These are phyloP conservation scores for Brachionus asplanchnoidis DNA, from an alignment of 1,140 invertebrate genomes.

Conservation along the genomic window DNA sequence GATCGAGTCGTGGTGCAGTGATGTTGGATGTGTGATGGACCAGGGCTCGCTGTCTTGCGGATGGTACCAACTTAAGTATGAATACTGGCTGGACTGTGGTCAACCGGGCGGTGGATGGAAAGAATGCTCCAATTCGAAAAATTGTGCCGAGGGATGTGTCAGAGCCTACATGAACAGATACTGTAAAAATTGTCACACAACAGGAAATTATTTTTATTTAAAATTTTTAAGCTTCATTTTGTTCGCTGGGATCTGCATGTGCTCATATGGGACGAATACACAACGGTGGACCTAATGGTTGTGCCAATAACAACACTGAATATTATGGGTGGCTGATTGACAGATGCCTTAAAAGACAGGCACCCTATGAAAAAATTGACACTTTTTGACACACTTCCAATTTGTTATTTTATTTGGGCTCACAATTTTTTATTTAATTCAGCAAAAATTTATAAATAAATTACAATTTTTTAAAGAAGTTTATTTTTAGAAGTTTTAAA, in stretches of 20 bases:
- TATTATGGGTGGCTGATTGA: conserved; percentile 34
- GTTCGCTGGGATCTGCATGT: conserved; percentile 34
- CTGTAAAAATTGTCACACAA: neutral
- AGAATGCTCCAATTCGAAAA: conserved; percentile 42
- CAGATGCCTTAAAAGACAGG: conserved; percentile 18
- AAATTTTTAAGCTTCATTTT: neutral
- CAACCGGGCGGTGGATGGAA: conserved; percentile 41
- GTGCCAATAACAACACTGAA: conserved; percentile 30
- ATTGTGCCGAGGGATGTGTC: conserved; percentile 43
- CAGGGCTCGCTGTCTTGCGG: conserved; percentile 40
- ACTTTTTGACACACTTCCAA: neutral
- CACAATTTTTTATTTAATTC: neutral
- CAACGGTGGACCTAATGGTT: conserved; percentile 44
- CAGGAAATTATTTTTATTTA: neutral
- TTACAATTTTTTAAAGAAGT: too few relatives aligned
- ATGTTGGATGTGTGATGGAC: conserved; percentile 50
- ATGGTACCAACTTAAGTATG: conserved; percentile 39
- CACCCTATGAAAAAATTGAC: conserved; percentile 39
- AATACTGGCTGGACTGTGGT: conserved; percentile 41
- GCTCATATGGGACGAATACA: conserved; percentile 43
- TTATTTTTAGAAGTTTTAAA: too few relatives aligned
- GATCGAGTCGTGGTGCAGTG: conserved; percentile 47
- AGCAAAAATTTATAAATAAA: too few relatives aligned
- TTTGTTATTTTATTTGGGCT: neutral
- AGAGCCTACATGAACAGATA: conserved; percentile 44